A percentile compares a stretch with the other conserved stretches of the same genome.
phyloP scores from a whole-genome alignment of 2,888 invertebrate genomes.

The Agriotes lineatus region DNA sequence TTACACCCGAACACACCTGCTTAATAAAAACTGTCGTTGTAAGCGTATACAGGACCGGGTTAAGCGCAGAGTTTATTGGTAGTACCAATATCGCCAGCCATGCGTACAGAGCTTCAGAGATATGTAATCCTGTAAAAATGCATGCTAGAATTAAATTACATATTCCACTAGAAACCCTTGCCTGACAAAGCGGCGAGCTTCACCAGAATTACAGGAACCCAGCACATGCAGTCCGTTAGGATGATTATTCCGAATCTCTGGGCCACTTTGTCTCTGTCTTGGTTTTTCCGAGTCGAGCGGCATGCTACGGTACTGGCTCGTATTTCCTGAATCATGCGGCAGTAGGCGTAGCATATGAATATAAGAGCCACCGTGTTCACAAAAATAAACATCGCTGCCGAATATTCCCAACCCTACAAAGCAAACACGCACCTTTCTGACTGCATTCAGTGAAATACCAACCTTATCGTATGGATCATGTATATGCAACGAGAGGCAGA shows the following conservation, averaged over 20 bases:
- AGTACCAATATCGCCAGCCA: slow-evolving; percentile 73
- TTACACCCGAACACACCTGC: slow-evolving; percentile 61
- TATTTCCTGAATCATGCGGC: slow-evolving; percentile 71
- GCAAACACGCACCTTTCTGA: not conserved
- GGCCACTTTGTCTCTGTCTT: slow-evolving; percentile 70
- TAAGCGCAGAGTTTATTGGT: slow-evolving; percentile 73
- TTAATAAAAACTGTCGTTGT: slow-evolving; percentile 74
- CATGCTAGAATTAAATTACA: not conserved
- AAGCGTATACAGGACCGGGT: slow-evolving; percentile 73
- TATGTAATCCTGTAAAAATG: slow-evolving; percentile 65
- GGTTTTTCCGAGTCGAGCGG: slow-evolving; percentile 70
- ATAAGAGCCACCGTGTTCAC: slow-evolving; percentile 70
- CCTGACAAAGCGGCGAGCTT: slow-evolving; percentile 71
- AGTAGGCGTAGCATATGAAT: slow-evolving; percentile 71
- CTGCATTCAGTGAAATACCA: too few relatives aligned
- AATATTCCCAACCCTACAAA: slow-evolving; percentile 72
- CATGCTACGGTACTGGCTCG: slow-evolving; percentile 70
- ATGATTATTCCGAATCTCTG: slow-evolving; percentile 73
- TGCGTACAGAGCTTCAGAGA: slow-evolving; percentile 70
- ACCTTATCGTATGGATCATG: slow-evolving; percentile 73
- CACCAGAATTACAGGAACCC: slow-evolving; percentile 72
- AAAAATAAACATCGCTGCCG: slow-evolving; percentile 70
- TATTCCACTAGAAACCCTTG: too few relatives aligned
- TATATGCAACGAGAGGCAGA: slow-evolving; percentile 72
- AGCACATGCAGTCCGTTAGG: slow-evolving; percentile 72